These are phyloP conservation scores for Eurystomus glaucurus DNA, from an alignment of 2,797 vertebrate species.

Conservation along the genomic window DNA sequence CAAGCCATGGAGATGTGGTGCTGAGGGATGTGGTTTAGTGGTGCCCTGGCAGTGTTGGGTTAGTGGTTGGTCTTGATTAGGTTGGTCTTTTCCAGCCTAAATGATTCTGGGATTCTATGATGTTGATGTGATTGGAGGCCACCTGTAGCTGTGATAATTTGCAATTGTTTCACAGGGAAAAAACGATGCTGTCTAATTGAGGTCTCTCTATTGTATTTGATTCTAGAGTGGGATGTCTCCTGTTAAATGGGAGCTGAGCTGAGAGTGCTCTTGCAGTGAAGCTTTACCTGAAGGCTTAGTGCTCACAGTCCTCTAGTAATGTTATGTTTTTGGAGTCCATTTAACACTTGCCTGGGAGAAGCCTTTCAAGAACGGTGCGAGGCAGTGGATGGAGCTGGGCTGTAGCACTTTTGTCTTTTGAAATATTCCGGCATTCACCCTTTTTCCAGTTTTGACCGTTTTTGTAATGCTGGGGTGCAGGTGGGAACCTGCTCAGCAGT, in stretches of 20 bases:
- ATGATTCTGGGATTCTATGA: too few relatives aligned
- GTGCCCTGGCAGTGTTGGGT: too few relatives aligned
- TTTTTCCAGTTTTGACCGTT: neutral
- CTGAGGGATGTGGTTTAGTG: too few relatives aligned
- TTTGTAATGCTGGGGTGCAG: neutral
- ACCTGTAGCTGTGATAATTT: neutral
- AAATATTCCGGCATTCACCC: neutral
- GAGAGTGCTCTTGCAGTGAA: neutral
- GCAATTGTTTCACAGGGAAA: neutral
- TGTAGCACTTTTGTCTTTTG: neutral
- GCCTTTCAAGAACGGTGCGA: neutral
- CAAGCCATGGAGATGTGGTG: too few relatives aligned
- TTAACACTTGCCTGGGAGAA: neutral
- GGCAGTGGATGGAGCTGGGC: neutral
- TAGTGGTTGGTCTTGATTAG: too few relatives aligned
- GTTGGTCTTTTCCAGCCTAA: neutral
- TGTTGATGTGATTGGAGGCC: neutral
- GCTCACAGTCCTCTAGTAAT: neutral
- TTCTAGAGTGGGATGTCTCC: neutral
- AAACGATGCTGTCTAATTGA: neutral
- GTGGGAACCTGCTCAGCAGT: neutral
- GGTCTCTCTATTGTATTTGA: neutral
- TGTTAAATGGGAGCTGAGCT: neutral
- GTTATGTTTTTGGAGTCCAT: neutral
- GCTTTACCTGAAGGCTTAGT: neutral